Conservation (phyloP, 2,888 invertebrate genomes). For the Cotesia congregata region DNA sequence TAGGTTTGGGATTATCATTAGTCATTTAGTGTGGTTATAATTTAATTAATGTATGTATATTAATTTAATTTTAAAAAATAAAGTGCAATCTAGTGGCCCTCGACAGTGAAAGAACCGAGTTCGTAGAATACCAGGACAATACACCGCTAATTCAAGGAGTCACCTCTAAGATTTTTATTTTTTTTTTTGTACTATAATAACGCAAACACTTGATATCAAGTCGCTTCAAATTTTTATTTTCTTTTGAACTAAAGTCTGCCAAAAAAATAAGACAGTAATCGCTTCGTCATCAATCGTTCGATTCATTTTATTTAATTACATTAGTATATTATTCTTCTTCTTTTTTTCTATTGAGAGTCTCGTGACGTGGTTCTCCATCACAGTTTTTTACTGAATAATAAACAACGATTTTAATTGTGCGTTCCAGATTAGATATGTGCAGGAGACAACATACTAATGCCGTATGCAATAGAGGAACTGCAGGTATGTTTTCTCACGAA, state of each 20-base stretch:
- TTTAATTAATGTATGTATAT: neutral
- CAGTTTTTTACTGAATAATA: conserved; percentile 51
- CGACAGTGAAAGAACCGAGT: conserved; percentile 32
- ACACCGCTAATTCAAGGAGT: conserved; percentile 34
- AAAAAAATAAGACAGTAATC: conserved; percentile 13
- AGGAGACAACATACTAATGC: conserved; percentile 94
- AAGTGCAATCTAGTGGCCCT: conserved; percentile 42
- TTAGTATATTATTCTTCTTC: neutral
- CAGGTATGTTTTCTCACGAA: conserved; percentile 81
- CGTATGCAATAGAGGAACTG: conserved; percentile 97
- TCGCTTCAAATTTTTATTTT: neutral
- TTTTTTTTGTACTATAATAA: neutral
- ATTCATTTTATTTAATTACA: neutral
- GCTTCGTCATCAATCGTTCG: neutral
- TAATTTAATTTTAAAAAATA: neutral
- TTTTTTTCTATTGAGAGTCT: conserved; percentile 41
- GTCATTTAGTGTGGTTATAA: conserved; percentile 34
- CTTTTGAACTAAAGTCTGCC: neutral
- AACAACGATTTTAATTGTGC: conserved; percentile 73
- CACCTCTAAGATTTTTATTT: neutral
- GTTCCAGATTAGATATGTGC: conserved; percentile 99
- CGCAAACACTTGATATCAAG: neutral
- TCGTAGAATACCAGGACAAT: conserved; percentile 32
- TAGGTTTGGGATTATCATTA: conserved; percentile 38
- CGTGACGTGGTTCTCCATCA: conserved; percentile 53